Conservation (phyloP, 2,888 invertebrate genomes). For the Idaea aversata region DNA sequence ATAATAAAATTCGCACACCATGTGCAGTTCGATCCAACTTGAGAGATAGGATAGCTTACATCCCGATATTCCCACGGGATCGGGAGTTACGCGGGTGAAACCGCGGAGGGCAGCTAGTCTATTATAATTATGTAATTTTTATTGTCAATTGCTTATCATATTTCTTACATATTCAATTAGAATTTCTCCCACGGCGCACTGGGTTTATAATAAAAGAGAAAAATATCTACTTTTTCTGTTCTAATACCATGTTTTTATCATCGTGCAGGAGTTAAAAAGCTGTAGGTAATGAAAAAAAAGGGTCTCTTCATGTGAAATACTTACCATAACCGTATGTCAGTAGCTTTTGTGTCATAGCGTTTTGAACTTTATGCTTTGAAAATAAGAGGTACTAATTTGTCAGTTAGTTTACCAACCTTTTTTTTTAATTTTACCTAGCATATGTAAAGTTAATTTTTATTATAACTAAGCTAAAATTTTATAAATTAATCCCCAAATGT, state of each 20-base stretch:
- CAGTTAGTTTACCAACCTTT: neutral
- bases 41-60: no score
- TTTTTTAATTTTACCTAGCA: neutral
- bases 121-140: no score
- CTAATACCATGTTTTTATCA: neutral
- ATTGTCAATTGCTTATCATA: neutral
- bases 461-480: neutral
- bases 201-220: neutral
- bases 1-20: no score
- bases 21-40: no score
- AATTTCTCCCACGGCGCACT: neutral
- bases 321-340: neutral
- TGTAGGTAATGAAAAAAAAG: slow-evolving; percentile 29
- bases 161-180: neutral
- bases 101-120: no score
- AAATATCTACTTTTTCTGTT: neutral
- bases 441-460: neutral
- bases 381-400: neutral
- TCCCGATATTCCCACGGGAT: no score
- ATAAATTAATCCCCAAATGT: neutral
- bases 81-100: no score
- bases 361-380: neutral
- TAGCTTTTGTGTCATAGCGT: neutral
- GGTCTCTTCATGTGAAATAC: neutral
- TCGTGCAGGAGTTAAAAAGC: slow-evolving; percentile 26